Evolutionary conservation across 2,888 invertebrate species (phyloP), one percentile per base, ranked within the genome.

Genomic region (Clepsis dumicolana): DNA sequence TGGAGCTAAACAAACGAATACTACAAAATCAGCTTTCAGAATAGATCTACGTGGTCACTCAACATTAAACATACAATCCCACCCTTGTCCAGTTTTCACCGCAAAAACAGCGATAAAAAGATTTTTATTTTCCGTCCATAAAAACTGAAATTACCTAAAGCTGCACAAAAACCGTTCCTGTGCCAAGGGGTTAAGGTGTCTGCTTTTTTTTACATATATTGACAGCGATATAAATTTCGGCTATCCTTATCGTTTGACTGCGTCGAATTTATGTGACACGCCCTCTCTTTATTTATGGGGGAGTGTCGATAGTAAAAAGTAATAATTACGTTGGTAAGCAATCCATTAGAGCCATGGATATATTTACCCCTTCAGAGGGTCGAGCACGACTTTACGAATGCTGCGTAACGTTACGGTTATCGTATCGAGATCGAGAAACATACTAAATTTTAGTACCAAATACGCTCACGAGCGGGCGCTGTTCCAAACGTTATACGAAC

Each of bases 181-280:
- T 14, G 18, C n/a, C 38, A 21, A 2, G 3, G 38, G 14, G 21
- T 38, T 57, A 57, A 7, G 57, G 57, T 24, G 21, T 21, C 35
- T 56, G 32, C 38, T n/a, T 8, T 32, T 32, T 54, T 57, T 24
- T 57, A 57, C 52, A n/a, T 57, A n/a, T 57, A 57, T 57, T 38
- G 24, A 59, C 59, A 59, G 38, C 4, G 41, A 41, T 25, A 57
- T 59, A 59, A 59, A 59, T 59, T 59, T 5, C 12, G n/a, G 24
- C 57, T 21, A 48, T 48, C 24, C 56, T 57, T 59, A 59, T 59
- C 59, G 25, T 59, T 24, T 59, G 41, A 27, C 59, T 52, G 59
- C 35, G 41, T 38, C 5, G 57, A 41, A 59, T 59, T 59, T 59
- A 59, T 59, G 59, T 41, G 59, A 59, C 59, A 4, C 4, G 4